Evolutionary conservation across 2,113 vertebrate genomes (phyloP).

Genomic region (Indri indri): DNA sequence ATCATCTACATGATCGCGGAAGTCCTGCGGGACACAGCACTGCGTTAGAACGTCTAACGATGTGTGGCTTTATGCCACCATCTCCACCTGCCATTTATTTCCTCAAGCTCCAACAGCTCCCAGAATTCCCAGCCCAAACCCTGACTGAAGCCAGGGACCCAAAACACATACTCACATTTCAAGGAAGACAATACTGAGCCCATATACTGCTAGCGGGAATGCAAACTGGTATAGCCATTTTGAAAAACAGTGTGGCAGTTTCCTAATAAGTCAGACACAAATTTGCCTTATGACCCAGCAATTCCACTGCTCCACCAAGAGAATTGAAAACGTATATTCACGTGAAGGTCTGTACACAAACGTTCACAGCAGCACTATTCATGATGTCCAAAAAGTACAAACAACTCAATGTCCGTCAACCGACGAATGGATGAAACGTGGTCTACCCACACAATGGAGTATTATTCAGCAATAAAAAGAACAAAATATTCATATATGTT

Average conservation of each 20-base stretch:
- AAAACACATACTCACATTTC: neutral
- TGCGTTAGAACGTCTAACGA: neutral
- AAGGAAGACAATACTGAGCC: neutral
- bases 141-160: neutral
- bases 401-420: neutral
- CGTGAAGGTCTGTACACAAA: neutral
- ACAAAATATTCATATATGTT: neutral
- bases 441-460: neutral
- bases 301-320: neutral
- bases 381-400: neutral
- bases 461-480: neutral
- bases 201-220: no score
- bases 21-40: neutral
- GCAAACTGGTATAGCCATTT: neutral
- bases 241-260: neutral
- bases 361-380: neutral
- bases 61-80: neutral
- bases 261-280: neutral
- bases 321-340: neutral
- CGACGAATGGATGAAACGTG: neutral
- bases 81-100: neutral
- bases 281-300: neutral
- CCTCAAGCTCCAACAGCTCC: neutral
- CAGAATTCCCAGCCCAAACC: neutral
- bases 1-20: fast-evolving